Conservation (phyloP, 2,113 vertebrate genomes). For the Rhombomys opimus region DNA sequence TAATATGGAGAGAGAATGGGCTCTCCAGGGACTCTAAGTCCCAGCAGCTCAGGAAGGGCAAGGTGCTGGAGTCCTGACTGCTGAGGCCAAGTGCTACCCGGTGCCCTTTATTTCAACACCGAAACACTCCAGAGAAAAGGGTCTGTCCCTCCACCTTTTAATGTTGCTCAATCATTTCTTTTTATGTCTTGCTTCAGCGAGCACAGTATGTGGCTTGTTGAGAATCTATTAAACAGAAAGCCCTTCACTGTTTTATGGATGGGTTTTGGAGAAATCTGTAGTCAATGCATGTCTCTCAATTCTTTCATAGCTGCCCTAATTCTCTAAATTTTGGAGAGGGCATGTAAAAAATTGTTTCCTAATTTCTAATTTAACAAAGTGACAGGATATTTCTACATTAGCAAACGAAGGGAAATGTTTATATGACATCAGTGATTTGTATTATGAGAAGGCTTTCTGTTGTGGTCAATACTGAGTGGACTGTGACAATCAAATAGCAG, state of each 20-base stretch:
- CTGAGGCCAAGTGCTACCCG: not conserved
- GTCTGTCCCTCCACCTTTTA: constrained; percentile 65
- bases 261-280: constrained; percentile 65
- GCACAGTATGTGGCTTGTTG: constrained; percentile 68
- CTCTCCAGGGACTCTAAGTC: constrained; percentile 3
- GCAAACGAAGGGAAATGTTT: constrained; percentile 63
- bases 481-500: not conserved
- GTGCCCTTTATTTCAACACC: constrained; percentile 70
- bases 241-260: constrained; percentile 60
- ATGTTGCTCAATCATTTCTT: constrained; percentile 76
- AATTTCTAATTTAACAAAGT: constrained; percentile 76
- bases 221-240: constrained; percentile 77
- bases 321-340: constrained; percentile 47
- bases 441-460: constrained; percentile 10
- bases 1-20: not conserved
- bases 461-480: not conserved
- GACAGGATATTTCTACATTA: constrained; percentile 63
- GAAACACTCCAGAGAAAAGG: constrained; percentile 60
- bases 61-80: not conserved
- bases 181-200: constrained; percentile 74
- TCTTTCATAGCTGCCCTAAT: constrained; percentile 47
- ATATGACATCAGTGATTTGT: constrained; percentile 33
- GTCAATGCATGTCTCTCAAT: constrained; percentile 41
- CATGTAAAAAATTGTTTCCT: constrained; percentile 51
- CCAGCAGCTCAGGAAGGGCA: not conserved